Evolutionary conservation across 2,113 vertebrate species (phyloP).

Genomic region (Pongo abelii): DNA sequence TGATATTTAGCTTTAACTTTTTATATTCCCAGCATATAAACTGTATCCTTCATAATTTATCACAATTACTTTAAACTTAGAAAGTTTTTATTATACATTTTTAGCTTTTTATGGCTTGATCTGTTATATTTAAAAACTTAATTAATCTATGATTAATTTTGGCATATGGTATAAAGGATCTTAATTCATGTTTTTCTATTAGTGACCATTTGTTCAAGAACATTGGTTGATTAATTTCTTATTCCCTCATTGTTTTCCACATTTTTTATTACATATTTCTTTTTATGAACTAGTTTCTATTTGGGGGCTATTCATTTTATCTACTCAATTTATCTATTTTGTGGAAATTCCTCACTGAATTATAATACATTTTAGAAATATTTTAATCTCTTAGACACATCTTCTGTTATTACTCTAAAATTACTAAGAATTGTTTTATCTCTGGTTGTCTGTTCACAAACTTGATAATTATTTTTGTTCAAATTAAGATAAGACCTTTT

Average conservation of each 20-base stretch:
- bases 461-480: background rate
- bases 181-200: background rate
- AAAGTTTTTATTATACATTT: background rate
- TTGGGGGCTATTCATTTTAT: background rate
- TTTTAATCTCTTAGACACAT: background rate
- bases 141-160: background rate
- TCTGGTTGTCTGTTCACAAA: background rate
- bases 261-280: background rate
- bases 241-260: background rate
- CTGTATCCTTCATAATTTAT: background rate
- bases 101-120: background rate
- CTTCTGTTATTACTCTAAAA: background rate
- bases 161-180: background rate
- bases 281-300: background rate
- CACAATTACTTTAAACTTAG: background rate
- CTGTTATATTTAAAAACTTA: background rate
- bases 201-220: background rate
- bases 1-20: background rate
- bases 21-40: background rate
- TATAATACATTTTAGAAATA: background rate
- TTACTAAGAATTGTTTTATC: background rate
- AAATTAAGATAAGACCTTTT: background rate
- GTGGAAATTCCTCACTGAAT: background rate
- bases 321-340: background rate
- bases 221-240: background rate